Base-by-base conservation (phyloP, 2,113 vertebrate genomes). In the Poicephalus gulielmi region DNA sequence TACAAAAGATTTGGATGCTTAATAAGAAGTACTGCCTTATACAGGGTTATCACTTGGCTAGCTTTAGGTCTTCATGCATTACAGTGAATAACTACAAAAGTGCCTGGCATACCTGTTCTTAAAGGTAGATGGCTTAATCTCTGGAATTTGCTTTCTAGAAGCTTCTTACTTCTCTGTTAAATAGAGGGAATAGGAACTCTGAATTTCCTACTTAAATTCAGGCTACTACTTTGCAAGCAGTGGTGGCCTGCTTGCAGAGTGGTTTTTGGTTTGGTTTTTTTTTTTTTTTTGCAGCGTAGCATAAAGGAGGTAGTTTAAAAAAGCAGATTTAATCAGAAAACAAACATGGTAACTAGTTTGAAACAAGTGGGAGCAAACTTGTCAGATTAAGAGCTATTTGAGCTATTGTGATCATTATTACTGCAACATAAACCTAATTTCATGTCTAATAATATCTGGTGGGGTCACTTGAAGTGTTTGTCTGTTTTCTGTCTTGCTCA, bases 401-500 rank as follows among this genome's bases (percentile, higher is more conserved):
- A 41, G 19, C 4, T 88, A 52, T 17, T 62, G 11, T 39, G 76
- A 25, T 7, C 23, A 14, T 31, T 14, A 62, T 78, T n/a, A 66
- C 62, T 74, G 46, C 67, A 68, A 11, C 7, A 11, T 69, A 69
- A 88, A 25, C 10, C 14, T 27, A 37, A 4, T 89, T 11, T 4
- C 13, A 3, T n/a, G 13, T 31, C 14, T 76, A 12, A 7, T 77
- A n/a, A 8, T 53, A 62, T 8, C 7, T 12, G 6, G 37, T 83
- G 73, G 22, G 68, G 46, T 55, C 35, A 25, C 35, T 71, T 96
- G 55, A 23, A 12, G 37, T 90, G 74, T 75, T 44, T 74, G 60
- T 23, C 64, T 93, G 62, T 71, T 91, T 78, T 78, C 12, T 90
- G 33, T 93, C 33, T 70, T 88, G 23, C 77, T 44, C 79, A 98